Evolutionary conservation across 2,113 vertebrate species (phyloP), one percentile per base, ranked within the genome.

Genomic region (Hassar affinis): DNA sequence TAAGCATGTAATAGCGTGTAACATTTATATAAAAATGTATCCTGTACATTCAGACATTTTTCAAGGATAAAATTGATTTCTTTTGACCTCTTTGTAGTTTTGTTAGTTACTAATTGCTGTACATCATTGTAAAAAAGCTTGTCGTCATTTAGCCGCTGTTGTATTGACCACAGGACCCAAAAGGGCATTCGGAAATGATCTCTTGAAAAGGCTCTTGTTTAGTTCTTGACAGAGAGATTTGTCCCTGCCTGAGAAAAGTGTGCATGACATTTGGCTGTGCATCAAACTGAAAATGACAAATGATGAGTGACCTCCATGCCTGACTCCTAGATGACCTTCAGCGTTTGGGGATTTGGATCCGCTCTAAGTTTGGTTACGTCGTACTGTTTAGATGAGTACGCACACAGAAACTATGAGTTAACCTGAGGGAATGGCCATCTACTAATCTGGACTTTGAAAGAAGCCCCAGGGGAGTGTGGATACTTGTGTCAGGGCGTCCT

Each of bases 391-490:
- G 45, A 80, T 85, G 66, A 71, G n/a, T 25, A 45, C 20, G n/a
- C n/a, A 49, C 57, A 85, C 47, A 54, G 56, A 51, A 83, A 54
- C 38, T 52, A 75, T 69, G 66, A 71, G 57, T 57, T 68, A 61
- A 84, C 83, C 85, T 83, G 85, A 86, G 66, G 11, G 35, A 84
- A 85, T 61, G 64, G 81, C 49, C 61, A 30, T 49, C 61, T 35
- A 68, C 74, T 89, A 82, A 86, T 89, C 81, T 85, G 49, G 61
- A 80, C 83, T 84, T 87, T 85, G 81, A 76, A 86, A 74, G 85
- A 51, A 72, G 27, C 64, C 82, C 68, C 74, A 6, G n/a, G 85
- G 84, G 84, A 78, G 30, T 22, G 84, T 68, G 54, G 71, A 79
- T 69, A 47, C 81, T 77, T 54, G 74, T 85, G 81, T 85, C 82